Percentiles rank a stretch among this genome's conserved stretches.
phyloP scores from a whole-genome alignment of 1,140 invertebrate species.

The Zaprionus capensis region DNA sequence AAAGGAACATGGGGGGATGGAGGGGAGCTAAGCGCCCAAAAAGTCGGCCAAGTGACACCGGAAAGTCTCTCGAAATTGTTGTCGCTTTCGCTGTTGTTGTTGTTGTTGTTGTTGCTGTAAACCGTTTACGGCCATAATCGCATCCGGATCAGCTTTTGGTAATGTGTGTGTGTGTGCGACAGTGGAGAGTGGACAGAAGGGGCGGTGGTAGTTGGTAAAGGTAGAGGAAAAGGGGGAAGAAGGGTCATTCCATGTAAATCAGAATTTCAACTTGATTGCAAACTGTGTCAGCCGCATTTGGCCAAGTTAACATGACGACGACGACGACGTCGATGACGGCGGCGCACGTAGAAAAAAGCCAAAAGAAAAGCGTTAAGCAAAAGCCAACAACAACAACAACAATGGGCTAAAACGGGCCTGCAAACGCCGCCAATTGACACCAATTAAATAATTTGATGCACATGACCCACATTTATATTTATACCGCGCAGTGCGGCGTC shows the following conservation, averaged over 20 bases:
- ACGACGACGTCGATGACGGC: background rate
- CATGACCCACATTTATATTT: slow-evolving; percentile 82
- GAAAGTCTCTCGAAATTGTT: slow-evolving; percentile 51
- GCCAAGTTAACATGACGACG: slow-evolving; percentile 32
- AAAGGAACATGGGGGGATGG: background rate
- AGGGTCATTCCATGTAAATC: slow-evolving; percentile 32
- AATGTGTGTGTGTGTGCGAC: slow-evolving; percentile 26
- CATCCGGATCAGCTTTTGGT: slow-evolving; percentile 70
- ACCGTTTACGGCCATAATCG: slow-evolving; percentile 74
- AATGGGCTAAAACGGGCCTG: slow-evolving; percentile 39
- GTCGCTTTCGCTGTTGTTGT: slow-evolving; percentile 16
- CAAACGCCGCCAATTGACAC: slow-evolving; percentile 73
- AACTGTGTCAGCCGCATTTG: slow-evolving; percentile 45
- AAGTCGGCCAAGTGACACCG: slow-evolving; percentile 49
- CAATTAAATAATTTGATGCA: slow-evolving; percentile 83
- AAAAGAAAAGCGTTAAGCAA: slow-evolving; percentile 42
- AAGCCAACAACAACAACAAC: slow-evolving; percentile 31
- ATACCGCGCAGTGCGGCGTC: slow-evolving; percentile 28
- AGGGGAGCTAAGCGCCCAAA: slow-evolving; percentile 23
- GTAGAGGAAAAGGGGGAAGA: background rate
- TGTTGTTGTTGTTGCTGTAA: slow-evolving; percentile 47
- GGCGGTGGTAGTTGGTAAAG: background rate
- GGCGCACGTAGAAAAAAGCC: slow-evolving; percentile 11
- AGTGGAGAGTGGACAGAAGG: background rate
- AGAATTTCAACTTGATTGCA: slow-evolving; percentile 29